Conservation (phyloP, 2,797 vertebrate species). For the Rallus crepitans region DNA sequence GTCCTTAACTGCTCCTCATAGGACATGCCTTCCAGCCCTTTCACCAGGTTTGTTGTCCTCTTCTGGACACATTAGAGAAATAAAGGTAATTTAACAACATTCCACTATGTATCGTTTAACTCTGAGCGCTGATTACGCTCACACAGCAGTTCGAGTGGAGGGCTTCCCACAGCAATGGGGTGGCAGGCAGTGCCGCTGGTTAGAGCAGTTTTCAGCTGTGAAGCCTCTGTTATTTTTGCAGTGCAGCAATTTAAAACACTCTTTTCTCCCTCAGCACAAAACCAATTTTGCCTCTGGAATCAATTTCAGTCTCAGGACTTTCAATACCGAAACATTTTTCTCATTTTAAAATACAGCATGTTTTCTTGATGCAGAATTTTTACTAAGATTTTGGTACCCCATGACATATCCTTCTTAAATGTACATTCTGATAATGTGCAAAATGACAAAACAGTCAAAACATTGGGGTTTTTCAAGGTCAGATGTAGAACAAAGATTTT, state of each 20-base stretch:
- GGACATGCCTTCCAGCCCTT: neutral
- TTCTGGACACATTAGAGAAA: neutral
- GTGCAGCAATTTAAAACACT: neutral
- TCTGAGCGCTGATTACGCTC: neutral
- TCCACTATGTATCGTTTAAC: neutral
- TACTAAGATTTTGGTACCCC: neutral
- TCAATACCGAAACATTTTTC: neutral
- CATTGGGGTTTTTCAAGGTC: neutral
- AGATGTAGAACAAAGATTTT: neutral
- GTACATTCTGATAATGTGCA: neutral
- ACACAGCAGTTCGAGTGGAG: neutral
- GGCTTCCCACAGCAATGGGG: neutral
- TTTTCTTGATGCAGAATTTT: neutral
- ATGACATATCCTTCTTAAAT: neutral
- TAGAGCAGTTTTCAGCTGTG: fast-evolving
- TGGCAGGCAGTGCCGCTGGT: fast-evolving
- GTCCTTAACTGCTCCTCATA: too few species aligned
- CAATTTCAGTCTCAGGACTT: neutral
- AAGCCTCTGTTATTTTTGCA: neutral
- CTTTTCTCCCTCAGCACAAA: neutral
- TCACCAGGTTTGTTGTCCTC: neutral
- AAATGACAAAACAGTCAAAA: neutral
- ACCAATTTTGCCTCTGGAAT: neutral
- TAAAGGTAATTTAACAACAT: neutral
- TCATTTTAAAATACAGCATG: neutral